Base-by-base conservation (phyloP, 2,113 vertebrate species). In the Lichenostomus cassidix region DNA sequence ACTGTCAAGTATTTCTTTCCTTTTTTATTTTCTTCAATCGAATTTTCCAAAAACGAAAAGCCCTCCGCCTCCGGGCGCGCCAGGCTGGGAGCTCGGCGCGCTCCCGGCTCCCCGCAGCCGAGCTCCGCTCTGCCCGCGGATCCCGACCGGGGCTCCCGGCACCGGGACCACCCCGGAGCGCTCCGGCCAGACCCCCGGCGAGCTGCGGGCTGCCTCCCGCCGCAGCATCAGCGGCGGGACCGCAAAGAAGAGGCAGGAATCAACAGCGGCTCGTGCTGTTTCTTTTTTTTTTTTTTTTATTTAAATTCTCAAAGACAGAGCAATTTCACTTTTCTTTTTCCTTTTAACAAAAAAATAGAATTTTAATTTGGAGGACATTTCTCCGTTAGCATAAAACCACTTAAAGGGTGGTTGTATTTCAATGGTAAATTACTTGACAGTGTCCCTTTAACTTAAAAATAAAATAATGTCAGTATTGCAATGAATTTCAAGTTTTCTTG, bases 401-500 rank as follows among this genome's bases (percentile, higher is more conserved):
- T 94, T 82, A 83, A 73, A 93, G 76, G 75, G 80, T 12, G 49
- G 90, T 70, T 86, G 83, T 79, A 84, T 88, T 88, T 95, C 62
- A 94, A 76, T 10, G 24, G 88, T 73, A 95, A 97, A 98, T 97
- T 97, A 98, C 98, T 98, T 98, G 98, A 98, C 98, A 98, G 96
- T 97, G 98, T 98, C 98, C 97, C 97, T 98, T 97, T 97, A 98
- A 95, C 97, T 97, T 97, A 97, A 97, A 95, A 96, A 94, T 82
- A 95, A 96, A 97, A 94, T 96, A 96, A 97, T 52, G 87, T 97
- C 96, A 98, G 97, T 98, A 98, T 98, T 98, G 97, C 97, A 98
- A 98, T 98, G 97, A 97, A 98, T 97, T 98, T 98, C 97, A 98
- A 98, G 98, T 98, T 98, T 98, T 98, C 97, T 97, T 97, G 97